Percentiles rank a stretch among this genome's conserved stretches.
Conservation (phyloP, 2,888 invertebrate species). For the Cantharis rustica region DNA sequence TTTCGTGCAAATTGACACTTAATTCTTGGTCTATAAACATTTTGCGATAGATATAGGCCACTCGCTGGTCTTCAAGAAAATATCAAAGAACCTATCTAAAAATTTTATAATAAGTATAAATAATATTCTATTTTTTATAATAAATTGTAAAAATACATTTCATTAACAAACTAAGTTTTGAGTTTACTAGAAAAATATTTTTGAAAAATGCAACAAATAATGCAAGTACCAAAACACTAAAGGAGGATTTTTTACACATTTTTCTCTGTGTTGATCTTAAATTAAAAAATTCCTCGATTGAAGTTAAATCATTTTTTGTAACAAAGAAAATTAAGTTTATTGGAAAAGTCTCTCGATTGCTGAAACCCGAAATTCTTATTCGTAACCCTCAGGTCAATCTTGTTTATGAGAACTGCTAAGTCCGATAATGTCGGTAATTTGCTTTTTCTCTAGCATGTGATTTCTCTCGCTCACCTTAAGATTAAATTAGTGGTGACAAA, state of each 20-base stretch:
- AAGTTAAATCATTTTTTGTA: background rate
- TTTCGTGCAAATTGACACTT: too few species aligned
- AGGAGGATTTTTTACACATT: background rate
- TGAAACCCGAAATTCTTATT: background rate
- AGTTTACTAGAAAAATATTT: too few species aligned
- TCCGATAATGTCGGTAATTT: background rate
- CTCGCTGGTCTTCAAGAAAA: too few species aligned
- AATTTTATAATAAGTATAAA: too few species aligned
- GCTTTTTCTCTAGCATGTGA: background rate
- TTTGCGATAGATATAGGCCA: too few species aligned
- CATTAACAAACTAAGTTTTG: too few species aligned
- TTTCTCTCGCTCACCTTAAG: background rate
- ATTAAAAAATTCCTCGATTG: background rate
- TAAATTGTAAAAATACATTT: too few species aligned
- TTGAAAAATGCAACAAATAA: background rate
- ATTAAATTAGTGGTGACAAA: background rate
- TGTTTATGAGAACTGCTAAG: background rate
- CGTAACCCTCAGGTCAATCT: background rate
- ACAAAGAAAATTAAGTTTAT: background rate
- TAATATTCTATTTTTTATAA: too few species aligned
- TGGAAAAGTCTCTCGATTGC: background rate
- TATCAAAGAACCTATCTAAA: too few species aligned
- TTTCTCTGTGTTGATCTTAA: background rate
- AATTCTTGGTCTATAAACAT: too few species aligned
- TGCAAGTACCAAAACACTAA: background rate